These are phyloP conservation scores for Pituophis catenifer DNA, from an alignment of 2,113 vertebrate species.

Conservation along the genomic window DNA sequence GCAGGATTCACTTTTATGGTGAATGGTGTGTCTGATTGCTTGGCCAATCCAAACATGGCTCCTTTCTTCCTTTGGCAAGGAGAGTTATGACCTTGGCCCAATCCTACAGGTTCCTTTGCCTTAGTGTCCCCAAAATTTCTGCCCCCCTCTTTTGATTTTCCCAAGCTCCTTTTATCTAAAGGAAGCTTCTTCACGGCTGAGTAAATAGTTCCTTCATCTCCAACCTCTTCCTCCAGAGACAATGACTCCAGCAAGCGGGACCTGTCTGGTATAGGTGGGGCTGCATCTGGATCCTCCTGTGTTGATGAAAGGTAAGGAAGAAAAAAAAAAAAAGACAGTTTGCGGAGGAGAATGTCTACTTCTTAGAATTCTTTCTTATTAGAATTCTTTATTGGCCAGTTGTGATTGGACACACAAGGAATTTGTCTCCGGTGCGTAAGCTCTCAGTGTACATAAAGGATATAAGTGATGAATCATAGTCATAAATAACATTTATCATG, in stretches of 20 bases:
- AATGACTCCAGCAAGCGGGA: slow-evolving; percentile 37
- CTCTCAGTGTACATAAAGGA: no score
- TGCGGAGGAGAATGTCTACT: background rate
- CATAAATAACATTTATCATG: no score
- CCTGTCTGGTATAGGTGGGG: slow-evolving; percentile 68
- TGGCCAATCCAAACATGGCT: background rate
- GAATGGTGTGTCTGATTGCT: slow-evolving; percentile 6
- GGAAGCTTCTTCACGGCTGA: slow-evolving; percentile 63
- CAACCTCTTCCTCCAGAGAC: slow-evolving; percentile 22
- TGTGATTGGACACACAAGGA: no score
- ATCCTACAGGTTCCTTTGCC: background rate
- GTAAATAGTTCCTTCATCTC: slow-evolving; percentile 52
- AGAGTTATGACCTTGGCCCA: background rate
- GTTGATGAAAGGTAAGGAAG: background rate
- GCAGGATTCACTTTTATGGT: background rate
- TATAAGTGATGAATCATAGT: no score
- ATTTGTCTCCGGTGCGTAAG: no score
- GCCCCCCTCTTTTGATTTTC: fast-evolving
- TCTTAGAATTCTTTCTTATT: no score
- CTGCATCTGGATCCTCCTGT: slow-evolving; percentile 35
- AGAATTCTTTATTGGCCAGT: no score
- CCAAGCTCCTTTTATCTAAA: background rate
- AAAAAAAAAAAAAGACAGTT: no score
- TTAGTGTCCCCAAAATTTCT: background rate
- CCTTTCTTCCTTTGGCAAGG: background rate